phyloP scores from a whole-genome alignment of 2,797 vertebrate genomes.

The Tarsius wallacei region DNA sequence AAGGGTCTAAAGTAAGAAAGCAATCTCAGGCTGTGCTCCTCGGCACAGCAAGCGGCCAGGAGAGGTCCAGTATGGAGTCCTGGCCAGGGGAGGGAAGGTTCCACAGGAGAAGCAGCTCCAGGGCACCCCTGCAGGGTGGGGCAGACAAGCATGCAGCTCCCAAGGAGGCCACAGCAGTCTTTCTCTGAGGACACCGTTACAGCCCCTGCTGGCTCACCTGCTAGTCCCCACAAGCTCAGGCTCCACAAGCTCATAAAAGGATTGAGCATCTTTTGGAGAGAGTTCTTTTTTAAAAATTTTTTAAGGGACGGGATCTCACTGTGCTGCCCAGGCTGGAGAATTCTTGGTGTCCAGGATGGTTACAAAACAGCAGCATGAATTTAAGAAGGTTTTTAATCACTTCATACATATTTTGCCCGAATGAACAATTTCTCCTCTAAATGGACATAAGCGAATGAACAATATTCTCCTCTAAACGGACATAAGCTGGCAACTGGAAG shows the following conservation, averaged over 20 bases:
- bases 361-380: not conserved
- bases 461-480: too few relatives aligned
- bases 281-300: not conserved
- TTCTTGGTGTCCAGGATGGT: not conserved
- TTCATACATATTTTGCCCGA: not conserved
- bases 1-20: not conserved
- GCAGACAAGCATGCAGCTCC: not conserved
- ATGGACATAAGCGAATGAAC: too few relatives aligned
- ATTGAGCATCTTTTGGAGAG: not conserved
- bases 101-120: not conserved
- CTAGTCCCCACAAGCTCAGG: too few relatives aligned
- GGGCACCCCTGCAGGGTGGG: not conserved
- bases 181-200: not conserved
- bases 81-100: not conserved
- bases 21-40: not conserved
- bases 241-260: too few relatives aligned
- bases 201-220: too few relatives aligned
- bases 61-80: not conserved
- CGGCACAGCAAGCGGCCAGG: too few relatives aligned
- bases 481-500: not conserved
- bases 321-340: too few relatives aligned
- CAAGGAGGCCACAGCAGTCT: not conserved
- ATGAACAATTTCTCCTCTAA: not conserved
- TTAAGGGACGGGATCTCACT: too few relatives aligned
- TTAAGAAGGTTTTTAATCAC: not conserved